These are phyloP conservation scores for Hypotaenidia philippensis DNA, from an alignment of 2,797 vertebrate genomes.

Conservation along the genomic window DNA sequence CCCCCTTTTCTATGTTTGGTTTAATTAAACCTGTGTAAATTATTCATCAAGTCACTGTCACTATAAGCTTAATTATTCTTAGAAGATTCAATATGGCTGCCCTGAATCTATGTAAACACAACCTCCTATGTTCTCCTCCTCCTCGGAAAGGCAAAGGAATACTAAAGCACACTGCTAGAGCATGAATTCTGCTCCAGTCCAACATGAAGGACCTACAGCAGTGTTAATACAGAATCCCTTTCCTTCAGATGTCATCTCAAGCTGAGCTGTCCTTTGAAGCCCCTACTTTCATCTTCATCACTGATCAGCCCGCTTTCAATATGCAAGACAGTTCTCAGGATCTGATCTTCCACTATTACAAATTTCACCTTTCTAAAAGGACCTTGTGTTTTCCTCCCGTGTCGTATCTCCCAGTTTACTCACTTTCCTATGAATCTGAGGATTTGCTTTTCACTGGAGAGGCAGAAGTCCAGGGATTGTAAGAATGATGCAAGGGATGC, in stretches of 20 bases:
- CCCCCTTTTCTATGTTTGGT: background rate
- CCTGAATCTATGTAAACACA: background rate
- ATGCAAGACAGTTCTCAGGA: background rate
- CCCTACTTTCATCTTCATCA: accelerated
- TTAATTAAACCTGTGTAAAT: background rate
- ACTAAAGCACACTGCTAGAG: background rate
- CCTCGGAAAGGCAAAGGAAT: background rate
- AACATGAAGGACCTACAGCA: background rate
- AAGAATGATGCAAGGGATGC: background rate
- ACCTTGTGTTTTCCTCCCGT: background rate
- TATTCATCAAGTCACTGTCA: background rate
- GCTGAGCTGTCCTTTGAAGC: background rate
- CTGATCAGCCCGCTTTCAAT: background rate
- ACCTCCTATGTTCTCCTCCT: background rate
- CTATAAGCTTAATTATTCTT: background rate
- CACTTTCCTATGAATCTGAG: background rate
- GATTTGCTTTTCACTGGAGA: background rate
- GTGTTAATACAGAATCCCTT: background rate
- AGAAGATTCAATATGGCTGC: background rate
- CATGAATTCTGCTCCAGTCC: background rate
- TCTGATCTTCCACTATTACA: background rate
- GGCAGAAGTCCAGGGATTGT: background rate
- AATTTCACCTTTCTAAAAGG: background rate
- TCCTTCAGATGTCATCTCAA: background rate
- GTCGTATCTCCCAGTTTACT: background rate